Evolutionary conservation across 2,888 invertebrate genomes (phyloP), one percentile per base, ranked within the genome.

Genomic region (Thysanoteuthis rhombus): DNA sequence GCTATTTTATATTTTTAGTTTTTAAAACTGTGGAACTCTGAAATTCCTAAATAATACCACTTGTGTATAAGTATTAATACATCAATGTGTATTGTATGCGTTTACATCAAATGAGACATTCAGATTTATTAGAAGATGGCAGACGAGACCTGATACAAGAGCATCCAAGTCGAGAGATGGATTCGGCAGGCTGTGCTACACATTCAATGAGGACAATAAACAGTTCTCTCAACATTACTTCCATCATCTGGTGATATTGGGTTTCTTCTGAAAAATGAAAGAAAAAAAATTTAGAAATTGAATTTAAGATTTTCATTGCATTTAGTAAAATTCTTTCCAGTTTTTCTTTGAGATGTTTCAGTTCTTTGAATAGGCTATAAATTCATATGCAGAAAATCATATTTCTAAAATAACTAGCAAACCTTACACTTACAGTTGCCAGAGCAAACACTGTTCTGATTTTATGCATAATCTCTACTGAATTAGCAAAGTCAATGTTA

Each of bases 181-280:
- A 98, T 97, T 99, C 99, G 95, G 98, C 98, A 0, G 99, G 98
- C 96, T 99, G 99, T 1, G 98, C 98, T 42, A 99, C 98, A 97
- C 99, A 99, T 97, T 99, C 99, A 42, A 98, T 98, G 96, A 99
- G 97, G 94, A 99, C 98, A 89, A 98, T 97, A 94, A 99, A 97
- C 92, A 98, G 97, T 97, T 99, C 99, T 96, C 98, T 98, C 93
- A 99, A 97, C 96, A 99, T 98, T 96, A 99, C 97, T 52, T 98
- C 98, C 36, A 96, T 93, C 40, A 94, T 75, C 45, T 89, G 90
- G 47, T 94, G 92, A 28, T 95, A 94, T 16, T 93, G 93, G 19
- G 93, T 89, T 39, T 94, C 93, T 91, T 93, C 96, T 96, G 94
- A 28, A 94, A 75, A n/a, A 75, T n/a, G n/a, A 75, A 2, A 52